Conservation (phyloP, 1,140 invertebrate species). For the Homalodisca vitripennis region DNA sequence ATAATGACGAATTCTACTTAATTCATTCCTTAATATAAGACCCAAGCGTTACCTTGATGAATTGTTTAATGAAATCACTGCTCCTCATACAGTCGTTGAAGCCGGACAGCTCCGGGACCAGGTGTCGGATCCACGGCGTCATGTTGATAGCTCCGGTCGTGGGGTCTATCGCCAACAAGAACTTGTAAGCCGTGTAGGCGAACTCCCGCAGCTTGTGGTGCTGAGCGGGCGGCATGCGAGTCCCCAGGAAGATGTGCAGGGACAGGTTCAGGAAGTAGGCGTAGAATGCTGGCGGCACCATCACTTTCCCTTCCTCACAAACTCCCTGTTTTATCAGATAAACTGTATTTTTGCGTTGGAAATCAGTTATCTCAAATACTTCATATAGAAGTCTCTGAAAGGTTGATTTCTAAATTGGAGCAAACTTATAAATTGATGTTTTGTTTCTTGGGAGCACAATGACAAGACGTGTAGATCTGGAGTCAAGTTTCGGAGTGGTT, state of each 20-base stretch:
- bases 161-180: background rate
- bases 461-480: too few relatives aligned
- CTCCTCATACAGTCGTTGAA: constrained; percentile 10
- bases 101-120: background rate
- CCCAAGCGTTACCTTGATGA: too few relatives aligned
- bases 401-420: too few relatives aligned
- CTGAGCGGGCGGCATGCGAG: background rate
- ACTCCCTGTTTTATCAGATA: too few relatives aligned
- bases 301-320: background rate
- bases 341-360: too few relatives aligned
- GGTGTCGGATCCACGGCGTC: constrained; percentile 24
- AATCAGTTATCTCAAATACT: too few relatives aligned
- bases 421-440: too few relatives aligned
- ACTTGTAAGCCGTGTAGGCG: background rate
- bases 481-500: too few relatives aligned
- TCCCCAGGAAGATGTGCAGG: background rate
- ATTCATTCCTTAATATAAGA: too few relatives aligned
- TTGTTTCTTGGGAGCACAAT: too few relatives aligned
- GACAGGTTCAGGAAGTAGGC: background rate
- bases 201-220: constrained; percentile 9
- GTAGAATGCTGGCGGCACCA: background rate
- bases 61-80: background rate
- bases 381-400: too few relatives aligned
- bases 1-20: too few relatives aligned
- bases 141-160: constrained; percentile 20